Conservation (phyloP, 2,888 invertebrate species). For the Horisme vitalbata region DNA sequence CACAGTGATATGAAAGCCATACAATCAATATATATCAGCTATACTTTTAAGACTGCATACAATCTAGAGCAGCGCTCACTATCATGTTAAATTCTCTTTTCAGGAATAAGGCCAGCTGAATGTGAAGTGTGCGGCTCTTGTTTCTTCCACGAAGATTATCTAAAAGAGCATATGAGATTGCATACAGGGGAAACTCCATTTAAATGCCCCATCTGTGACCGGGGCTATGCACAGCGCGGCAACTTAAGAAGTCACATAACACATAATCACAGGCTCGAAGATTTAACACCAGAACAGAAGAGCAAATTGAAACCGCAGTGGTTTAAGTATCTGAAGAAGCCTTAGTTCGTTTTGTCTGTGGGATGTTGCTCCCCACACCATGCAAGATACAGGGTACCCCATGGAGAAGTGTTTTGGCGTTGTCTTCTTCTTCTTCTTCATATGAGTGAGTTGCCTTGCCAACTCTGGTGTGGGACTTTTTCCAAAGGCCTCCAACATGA, state of each 20-base stretch:
- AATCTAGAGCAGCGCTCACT: no score
- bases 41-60: no score
- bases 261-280: slow-evolving; percentile 68
- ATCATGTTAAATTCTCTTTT: no score
- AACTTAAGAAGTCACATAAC: slow-evolving; percentile 74
- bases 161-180: slow-evolving; percentile 73
- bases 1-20: no score
- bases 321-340: slow-evolving; percentile 60
- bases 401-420: no score
- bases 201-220: slow-evolving; percentile 73
- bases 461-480: no score
- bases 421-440: no score
- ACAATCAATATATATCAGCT: no score
- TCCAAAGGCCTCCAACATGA: no score
- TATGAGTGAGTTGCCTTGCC: no score
- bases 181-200: slow-evolving; percentile 79
- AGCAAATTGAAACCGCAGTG: slow-evolving; percentile 70
- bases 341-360: background rate
- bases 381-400: no score
- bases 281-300: slow-evolving; percentile 57
- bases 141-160: slow-evolving; percentile 71
- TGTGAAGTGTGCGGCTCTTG: slow-evolving; percentile 65
- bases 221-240: slow-evolving; percentile 73
- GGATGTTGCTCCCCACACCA: no score
- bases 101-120: slow-evolving; percentile 71